Conservation (phyloP, 2,113 vertebrate genomes). For the Triplophysa dalaica region DNA sequence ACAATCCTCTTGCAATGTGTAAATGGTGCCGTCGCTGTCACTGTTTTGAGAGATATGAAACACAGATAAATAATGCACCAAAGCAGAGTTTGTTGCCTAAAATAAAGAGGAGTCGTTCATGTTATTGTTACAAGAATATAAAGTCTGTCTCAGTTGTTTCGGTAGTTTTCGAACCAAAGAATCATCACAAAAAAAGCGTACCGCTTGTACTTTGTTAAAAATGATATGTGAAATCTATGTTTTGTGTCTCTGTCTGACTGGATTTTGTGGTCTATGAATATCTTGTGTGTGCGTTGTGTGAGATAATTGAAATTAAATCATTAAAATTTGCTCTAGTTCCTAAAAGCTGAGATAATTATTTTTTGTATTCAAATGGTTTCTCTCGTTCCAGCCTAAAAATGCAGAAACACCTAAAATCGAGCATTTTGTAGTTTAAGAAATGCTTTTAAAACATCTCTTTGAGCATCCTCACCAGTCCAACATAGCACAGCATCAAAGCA, state of each 20-base stretch:
- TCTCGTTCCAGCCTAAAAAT: no score
- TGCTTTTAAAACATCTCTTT: no score
- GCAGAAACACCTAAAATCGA: no score
- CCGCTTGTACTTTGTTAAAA: neutral
- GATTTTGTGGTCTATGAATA: slow-evolving; percentile 17
- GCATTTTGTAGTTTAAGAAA: no score
- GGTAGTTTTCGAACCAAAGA: neutral
- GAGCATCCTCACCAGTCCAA: no score
- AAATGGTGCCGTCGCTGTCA: neutral
- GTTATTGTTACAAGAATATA: neutral
- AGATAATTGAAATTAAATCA: slow-evolving; percentile 12
- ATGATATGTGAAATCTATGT: neutral
- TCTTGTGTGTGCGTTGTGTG: slow-evolving; percentile 20
- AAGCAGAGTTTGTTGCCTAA: slow-evolving; percentile 19
- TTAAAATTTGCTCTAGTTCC: slow-evolving; percentile 23
- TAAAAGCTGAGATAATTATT: neutral
- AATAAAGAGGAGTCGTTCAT: neutral
- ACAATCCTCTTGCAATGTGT: slow-evolving; percentile 4
- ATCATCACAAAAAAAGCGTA: neutral
- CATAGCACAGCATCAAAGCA: no score
- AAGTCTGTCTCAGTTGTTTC: neutral
- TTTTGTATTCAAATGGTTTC: no score
- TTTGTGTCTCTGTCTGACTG: neutral
- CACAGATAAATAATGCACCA: slow-evolving; percentile 15
- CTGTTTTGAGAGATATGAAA: neutral